Evolutionary conservation across 2,888 invertebrate species (phyloP), one percentile per base, ranked within the genome.

Genomic region (Podotricha telesiphe): DNA sequence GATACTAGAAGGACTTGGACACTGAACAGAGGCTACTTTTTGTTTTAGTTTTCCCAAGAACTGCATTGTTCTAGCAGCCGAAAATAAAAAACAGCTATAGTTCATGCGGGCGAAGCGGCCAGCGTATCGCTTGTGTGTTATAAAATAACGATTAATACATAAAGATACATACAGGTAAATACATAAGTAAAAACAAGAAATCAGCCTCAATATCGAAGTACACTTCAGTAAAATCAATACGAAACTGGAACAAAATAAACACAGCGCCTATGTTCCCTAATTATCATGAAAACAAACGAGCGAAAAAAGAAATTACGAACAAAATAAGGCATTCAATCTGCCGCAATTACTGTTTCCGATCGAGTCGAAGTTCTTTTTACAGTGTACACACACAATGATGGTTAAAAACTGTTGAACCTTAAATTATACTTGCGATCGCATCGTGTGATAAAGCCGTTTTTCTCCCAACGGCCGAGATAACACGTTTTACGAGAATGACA

Each of bases 371-470:
- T 50, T 55, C 45, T 62, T 65, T 61, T 55, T 48, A 45, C 53
- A 4, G 40, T 45, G 20, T 42, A 55, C 28, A 68, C 34, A 67
- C 42, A 53, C 22, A 53, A 17, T 50, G 8, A 55, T 62, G 62
- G 50, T 40, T 56, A 61, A 65, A 55, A 68, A 68, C 34, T 20
- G 45, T 55, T 62, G 45, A 68, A 65, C 64, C 61, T 65, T 69
- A 67, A 63, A 58, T 51, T 62, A 65, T 68, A 56, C 56, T 58
- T 22, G 56, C 68, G 65, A 55, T 66, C 62, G 64, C 51, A 17
- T 53, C 63, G 37, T 59, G 64, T 67, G 53, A 67, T 70, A 50
- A 64, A 67, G 67, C 64, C 58, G 58, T 70, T 70, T 70, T 67
- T 58, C 50, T 59, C 70, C 19, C 58, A 37, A 55, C 67, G 58